phyloP scores from a whole-genome alignment of 64 coral and sea anemone species.

The Hydrozoanthus tunicans region DNA sequence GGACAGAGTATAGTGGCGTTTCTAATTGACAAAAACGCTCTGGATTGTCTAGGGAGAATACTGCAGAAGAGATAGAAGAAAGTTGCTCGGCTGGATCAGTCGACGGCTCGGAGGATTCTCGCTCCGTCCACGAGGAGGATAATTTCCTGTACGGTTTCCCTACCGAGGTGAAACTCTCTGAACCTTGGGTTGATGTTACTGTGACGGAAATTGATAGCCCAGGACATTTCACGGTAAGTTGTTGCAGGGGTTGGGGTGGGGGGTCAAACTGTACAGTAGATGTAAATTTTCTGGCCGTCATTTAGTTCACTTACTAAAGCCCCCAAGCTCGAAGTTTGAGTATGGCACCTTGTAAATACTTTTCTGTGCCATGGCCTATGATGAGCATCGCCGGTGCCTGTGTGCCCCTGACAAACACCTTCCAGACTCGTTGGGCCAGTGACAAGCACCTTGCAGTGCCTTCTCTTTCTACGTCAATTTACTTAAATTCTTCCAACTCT shows the following conservation, averaged over 20 bases:
- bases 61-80: constrained; percentile 10
- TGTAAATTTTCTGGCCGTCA: not conserved
- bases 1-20: too few relatives aligned
- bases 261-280: not conserved
- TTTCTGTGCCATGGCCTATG: too few relatives aligned
- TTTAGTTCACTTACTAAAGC: too few relatives aligned
- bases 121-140: constrained; percentile 64
- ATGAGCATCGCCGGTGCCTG: too few relatives aligned
- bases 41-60: not conserved
- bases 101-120: constrained; percentile 61
- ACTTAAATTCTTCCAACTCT: too few relatives aligned
- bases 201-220: constrained; percentile 65
- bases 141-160: constrained; percentile 24
- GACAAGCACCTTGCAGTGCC: too few relatives aligned
- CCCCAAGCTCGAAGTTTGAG: too few relatives aligned
- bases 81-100: constrained; percentile 14
- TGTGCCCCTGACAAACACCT: too few relatives aligned
- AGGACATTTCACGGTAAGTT: constrained; percentile 66
- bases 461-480: too few relatives aligned
- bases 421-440: too few relatives aligned
- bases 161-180: constrained; percentile 44
- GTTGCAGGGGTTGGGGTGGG: not conserved
- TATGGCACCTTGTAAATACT: too few relatives aligned
- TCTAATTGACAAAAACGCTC: not conserved
- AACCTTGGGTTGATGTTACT: constrained; percentile 73